Evolutionary conservation across 2,113 vertebrate genomes (phyloP), one percentile per base, ranked within the genome.

Genomic region (Pipra filicauda): DNA sequence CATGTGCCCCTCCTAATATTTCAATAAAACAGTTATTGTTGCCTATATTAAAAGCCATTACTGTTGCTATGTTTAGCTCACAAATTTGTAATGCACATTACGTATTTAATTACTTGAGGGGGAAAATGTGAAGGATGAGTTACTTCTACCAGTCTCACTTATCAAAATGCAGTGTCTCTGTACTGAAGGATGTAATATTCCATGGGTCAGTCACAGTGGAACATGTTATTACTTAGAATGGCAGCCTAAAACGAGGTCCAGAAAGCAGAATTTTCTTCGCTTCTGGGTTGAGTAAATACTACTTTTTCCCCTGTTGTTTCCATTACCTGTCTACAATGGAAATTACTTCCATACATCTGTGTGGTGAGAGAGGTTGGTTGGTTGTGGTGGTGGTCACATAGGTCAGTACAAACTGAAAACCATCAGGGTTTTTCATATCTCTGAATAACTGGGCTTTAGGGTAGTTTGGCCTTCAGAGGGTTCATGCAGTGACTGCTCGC

Each of bases 51-150:
- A 84, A 85, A 91, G 69, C 76, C 67, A 48, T 81, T 77, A 44
- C 35, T 62, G 37, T 74, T 86, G 72, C 91, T 84, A 17, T 74
- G 26, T 95, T 94, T 92, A 93, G 76, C 54, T 83, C 69, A 81
- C 48, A 48, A 39, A 74, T 91, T 61, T 51, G n/a, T 89, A 78
- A 67, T 20, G 13, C 43, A 31, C 13, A 5, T 92, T 91, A 66
- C 8, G 0, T 80, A 16, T 46, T 80, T 89, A 84, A 93, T 92
- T 85, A 83, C 79, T 73, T 46, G 15, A 51, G 67, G 30, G 22
- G 55, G 24, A 12, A 66, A 58, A 78, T 26, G 43, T 28, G 39
- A 72, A 86, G 46, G 84, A 15, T 26, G 4, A 74, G 19, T 58
- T 52, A 6, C 55, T 84, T 83, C 27, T 74, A 11, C 55, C 69